phyloP scores from a whole-genome alignment of 2,888 invertebrate species.

The Prosopocoilus inquinatus region DNA sequence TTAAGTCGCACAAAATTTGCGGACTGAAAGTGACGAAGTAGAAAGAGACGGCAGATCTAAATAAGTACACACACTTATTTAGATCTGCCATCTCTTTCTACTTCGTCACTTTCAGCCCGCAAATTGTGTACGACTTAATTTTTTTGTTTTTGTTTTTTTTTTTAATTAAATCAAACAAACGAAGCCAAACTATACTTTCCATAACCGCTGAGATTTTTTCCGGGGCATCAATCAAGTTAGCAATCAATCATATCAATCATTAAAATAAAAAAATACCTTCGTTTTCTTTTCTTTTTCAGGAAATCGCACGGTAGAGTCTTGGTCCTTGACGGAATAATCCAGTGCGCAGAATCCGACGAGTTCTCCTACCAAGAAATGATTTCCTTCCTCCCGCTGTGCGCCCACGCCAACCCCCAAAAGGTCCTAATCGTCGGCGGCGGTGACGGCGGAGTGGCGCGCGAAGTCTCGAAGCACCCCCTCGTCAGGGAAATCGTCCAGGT shows the following conservation, averaged over 20 bases:
- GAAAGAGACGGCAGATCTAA: no score
- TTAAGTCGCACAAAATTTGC: no score
- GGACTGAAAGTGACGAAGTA: no score
- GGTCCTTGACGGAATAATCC: constrained; percentile 93
- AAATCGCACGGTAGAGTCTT: constrained; percentile 80
- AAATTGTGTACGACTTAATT: no score
- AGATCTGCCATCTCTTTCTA: no score
- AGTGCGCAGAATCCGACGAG: constrained; percentile 94
- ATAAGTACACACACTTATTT: no score
- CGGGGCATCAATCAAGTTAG: no score
- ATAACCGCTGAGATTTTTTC: no score
- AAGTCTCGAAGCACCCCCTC: constrained; percentile 87
- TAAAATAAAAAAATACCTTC: background rate
- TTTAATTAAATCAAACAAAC: background rate
- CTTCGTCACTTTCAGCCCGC: no score
- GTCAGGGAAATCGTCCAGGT: constrained; percentile 82
- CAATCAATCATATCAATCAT: background rate
- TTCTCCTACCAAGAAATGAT: constrained; percentile 99
- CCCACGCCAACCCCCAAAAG: constrained; percentile 85
- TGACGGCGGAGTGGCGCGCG: constrained; percentile 95
- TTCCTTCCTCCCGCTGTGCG: constrained; percentile 86
- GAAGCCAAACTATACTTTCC: no score
- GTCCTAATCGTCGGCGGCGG: constrained; percentile 97
- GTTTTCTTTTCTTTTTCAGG: constrained; percentile 51
- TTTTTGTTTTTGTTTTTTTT: no score